Evolutionary conservation across 2,797 vertebrate genomes (phyloP), one percentile per base, ranked within the genome.

Genomic region (Diceros bicornis): DNA sequence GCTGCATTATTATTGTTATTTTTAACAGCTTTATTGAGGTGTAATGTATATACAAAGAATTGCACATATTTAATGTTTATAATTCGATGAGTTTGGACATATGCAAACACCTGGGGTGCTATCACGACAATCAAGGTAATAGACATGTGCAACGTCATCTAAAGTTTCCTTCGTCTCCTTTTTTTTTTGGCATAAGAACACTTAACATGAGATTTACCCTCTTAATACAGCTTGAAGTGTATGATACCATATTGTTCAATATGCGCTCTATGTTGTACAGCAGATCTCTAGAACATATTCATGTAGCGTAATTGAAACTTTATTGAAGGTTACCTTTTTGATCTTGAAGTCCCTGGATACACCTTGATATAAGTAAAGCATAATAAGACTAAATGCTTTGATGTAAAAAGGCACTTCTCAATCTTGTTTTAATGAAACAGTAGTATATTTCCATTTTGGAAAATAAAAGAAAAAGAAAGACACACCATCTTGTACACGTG

Each of bases 1-100:
- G 64, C 25, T 83, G 8, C 55, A 47, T 96, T 75, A 94, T 91
- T 93, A 89, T 61, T 74, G 92, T 93, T 93, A 87, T 37, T 66
- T 66, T 77, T 77, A 86, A 59, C 41, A 68, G 7, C 62, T 79
- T 77, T 32, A 77, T 66, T 52, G 47, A 77, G 25, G 18, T 29
- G 21, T 34, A 52, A 55, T 18, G 41, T 71, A 41, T 66, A 69
- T 16, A 75, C 8, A 64, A 25, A 68, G 34, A 93, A 59, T 55
- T 23, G 2, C 47, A 44, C 32, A 27, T 85, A 92, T 44, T 84
- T n/a, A 77, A 66, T 57, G 20, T 25, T 10, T 52, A 11, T 6
- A 62, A 62, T 52, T 72, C 17, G n/a, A 41, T 29, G 52, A 61
- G 4, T 71, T 52, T 61, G 29, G 50, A 50, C 16, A 17, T 64